phyloP scores from a whole-genome alignment of 2,113 vertebrate species.

The Gallinago media region DNA sequence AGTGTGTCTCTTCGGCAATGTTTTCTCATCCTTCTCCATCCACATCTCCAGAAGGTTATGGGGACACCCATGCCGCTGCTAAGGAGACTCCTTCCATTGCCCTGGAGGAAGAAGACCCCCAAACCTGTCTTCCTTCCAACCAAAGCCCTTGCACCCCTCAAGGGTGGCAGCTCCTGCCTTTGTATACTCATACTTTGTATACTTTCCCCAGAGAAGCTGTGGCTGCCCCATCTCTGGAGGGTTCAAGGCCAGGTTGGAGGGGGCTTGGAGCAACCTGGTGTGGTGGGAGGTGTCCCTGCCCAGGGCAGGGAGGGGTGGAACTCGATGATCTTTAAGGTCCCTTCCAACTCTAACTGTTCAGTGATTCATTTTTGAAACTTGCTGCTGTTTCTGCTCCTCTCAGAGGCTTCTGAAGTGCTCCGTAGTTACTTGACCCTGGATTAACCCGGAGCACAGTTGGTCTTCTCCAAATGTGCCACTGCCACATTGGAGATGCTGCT shows the following conservation, averaged over 20 bases:
- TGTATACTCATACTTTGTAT: too few species aligned
- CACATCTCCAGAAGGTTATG: neutral
- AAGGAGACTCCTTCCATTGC: accelerated
- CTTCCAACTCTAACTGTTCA: too few species aligned
- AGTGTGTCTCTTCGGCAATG: neutral
- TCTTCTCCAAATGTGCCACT: neutral
- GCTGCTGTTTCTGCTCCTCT: neutral
- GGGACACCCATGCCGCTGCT: neutral
- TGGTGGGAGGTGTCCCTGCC: too few species aligned
- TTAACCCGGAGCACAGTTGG: accelerated
- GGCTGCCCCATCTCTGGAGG: too few species aligned
- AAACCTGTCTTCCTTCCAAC: neutral
- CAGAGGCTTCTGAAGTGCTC: neutral
- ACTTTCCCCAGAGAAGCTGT: too few species aligned
- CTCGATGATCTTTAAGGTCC: too few species aligned
- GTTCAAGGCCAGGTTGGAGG: too few species aligned
- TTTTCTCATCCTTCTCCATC: neutral
- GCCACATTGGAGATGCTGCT: neutral
- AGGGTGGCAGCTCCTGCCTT: accelerated
- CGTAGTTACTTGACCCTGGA: neutral
- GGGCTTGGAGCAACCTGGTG: too few species aligned
- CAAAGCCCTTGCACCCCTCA: neutral
- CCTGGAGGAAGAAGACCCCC: neutral
- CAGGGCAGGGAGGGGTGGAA: too few species aligned
- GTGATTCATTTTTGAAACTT: accelerated